Evolutionary conservation across 2,113 vertebrate species (phyloP).

Genomic region (Meriones unguiculatus): DNA sequence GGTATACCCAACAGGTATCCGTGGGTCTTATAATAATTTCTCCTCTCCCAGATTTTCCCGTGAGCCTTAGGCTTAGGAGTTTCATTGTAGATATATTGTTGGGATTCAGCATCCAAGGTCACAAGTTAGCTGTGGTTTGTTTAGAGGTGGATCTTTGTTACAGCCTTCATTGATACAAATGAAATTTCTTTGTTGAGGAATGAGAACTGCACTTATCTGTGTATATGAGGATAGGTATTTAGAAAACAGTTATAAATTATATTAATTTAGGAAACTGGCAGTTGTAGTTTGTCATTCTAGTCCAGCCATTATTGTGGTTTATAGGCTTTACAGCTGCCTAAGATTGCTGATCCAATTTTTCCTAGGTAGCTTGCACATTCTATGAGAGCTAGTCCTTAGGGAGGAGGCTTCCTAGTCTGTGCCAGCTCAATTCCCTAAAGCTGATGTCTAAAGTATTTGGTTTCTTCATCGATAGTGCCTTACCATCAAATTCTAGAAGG

Average conservation of each 20-base stretch:
- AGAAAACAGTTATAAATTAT: background rate
- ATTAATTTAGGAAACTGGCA: background rate
- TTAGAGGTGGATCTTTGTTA: background rate
- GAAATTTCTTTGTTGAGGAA: background rate
- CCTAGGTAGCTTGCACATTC: background rate
- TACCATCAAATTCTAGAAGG: no score
- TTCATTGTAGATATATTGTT: background rate
- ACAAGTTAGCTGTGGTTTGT: background rate
- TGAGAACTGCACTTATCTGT: background rate
- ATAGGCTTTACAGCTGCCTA: background rate
- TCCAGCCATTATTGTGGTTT: background rate
- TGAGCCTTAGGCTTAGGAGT: background rate
- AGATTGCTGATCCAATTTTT: background rate
- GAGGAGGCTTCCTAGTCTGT: background rate
- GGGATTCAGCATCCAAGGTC: background rate
- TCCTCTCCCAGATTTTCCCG: background rate
- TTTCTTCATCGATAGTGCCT: background rate
- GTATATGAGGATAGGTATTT: background rate
- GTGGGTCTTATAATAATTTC: background rate
- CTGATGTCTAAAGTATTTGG: background rate
- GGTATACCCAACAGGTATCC: no score
- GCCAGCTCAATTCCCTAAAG: background rate
- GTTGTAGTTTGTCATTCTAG: no score
- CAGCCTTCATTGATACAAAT: background rate
- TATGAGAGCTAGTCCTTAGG: background rate